phyloP scores from a whole-genome alignment of 2,888 invertebrate genomes.

The Drosophila limbata region DNA sequence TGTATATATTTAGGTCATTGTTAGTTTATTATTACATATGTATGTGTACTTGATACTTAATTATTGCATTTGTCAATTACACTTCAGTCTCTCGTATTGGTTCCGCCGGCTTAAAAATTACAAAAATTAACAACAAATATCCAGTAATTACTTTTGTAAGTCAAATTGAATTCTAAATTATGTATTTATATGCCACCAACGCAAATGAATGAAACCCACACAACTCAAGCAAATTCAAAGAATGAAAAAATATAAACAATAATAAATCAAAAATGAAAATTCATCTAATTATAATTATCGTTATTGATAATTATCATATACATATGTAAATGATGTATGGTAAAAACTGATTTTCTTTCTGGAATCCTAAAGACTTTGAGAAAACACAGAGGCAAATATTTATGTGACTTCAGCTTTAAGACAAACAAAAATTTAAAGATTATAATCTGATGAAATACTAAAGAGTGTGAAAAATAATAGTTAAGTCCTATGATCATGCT shows the following conservation, averaged over 20 bases:
- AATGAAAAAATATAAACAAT: background rate
- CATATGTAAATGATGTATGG: background rate
- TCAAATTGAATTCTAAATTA: constrained; percentile 45
- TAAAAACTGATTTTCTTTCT: background rate
- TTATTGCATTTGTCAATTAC: constrained; percentile 85
- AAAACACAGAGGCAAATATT: background rate
- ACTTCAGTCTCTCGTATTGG: constrained; percentile 92
- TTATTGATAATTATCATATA: background rate
- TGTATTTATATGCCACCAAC: constrained; percentile 35
- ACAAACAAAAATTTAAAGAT: background rate
- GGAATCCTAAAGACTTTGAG: background rate
- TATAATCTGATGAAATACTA: background rate
- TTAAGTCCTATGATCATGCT: background rate
- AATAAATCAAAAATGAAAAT: constrained; percentile 8
- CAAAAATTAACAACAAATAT: constrained; percentile 86
- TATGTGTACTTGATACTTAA: constrained; percentile 53
- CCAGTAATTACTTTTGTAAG: constrained; percentile 75
- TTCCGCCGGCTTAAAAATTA: constrained; percentile 89
- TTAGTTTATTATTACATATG: constrained; percentile 49
- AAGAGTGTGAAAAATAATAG: background rate
- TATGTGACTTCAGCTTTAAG: background rate
- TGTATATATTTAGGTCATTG: constrained; percentile 25
- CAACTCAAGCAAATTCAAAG: constrained; percentile 10
- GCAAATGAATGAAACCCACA: constrained; percentile 32
- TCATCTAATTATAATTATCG: background rate